A percentile compares a stretch with the other conserved stretches of the same genome.
Evolutionary conservation across 2,888 invertebrate species (phyloP).

Genomic region (Caenorhabditis uteleia): DNA sequence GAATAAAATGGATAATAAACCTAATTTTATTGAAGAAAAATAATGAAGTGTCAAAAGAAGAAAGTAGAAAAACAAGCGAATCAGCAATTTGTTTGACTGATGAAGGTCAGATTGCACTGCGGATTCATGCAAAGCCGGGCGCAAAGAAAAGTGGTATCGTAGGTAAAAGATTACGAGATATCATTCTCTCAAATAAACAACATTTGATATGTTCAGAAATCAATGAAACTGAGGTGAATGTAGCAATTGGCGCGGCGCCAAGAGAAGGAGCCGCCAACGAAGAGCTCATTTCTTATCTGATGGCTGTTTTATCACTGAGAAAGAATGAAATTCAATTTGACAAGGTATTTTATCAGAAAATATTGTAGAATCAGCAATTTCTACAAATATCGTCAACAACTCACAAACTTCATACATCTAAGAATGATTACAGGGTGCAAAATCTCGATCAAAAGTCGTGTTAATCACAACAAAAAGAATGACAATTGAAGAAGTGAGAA

Average conservation of each 20-base stretch:
- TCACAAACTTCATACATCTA: not conserved
- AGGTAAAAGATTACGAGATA: conserved; percentile 71
- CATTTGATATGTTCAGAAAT: conserved; percentile 69
- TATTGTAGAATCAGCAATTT: not conserved
- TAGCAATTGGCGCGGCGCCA: conserved; percentile 83
- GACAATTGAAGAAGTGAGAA: conserved; percentile 42
- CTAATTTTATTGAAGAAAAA: not conserved
- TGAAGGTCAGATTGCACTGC: conserved; percentile 76
- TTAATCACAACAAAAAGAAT: conserved; percentile 45
- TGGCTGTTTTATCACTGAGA: conserved; percentile 77
- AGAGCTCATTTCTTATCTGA: conserved; percentile 79
- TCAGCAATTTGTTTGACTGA: conserved; percentile 38
- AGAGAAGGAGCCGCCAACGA: conserved; percentile 83
- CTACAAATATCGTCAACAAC: not conserved
- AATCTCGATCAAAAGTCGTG: conserved; percentile 55
- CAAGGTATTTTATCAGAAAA: conserved; percentile 70
- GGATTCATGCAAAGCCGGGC: conserved; percentile 80
- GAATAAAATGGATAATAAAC: not conserved
- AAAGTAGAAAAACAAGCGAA: conserved; percentile 19
- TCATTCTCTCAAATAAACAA: not conserved
- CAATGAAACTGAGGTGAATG: conserved; percentile 75
- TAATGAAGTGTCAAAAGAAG: conserved; percentile 8
- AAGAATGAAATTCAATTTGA: conserved; percentile 80
- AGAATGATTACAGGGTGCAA: conserved; percentile 55
- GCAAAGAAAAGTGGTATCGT: conserved; percentile 79